Evolutionary conservation across 2,797 vertebrate genomes (phyloP).

Genomic region (Sandelia bainsii): DNA sequence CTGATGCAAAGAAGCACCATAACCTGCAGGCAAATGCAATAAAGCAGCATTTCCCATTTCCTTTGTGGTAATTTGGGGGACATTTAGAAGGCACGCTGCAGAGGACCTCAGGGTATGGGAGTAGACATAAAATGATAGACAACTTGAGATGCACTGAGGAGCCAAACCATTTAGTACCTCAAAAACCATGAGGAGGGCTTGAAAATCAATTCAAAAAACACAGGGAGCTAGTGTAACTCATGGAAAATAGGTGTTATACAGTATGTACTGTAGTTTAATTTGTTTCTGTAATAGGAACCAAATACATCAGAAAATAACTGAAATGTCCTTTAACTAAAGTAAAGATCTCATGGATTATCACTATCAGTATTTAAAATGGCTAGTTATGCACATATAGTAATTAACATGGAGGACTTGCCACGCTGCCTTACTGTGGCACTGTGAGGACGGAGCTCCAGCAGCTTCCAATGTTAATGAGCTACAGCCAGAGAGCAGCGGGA

Average conservation of each 20-base stretch:
- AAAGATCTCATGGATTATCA: slow-evolving; percentile 10
- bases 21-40: slow-evolving; percentile 42
- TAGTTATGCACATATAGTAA: slow-evolving; percentile 53
- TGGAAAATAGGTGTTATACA: slow-evolving; percentile 36
- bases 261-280: slow-evolving; percentile 19
- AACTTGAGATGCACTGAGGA: slow-evolving; percentile 48
- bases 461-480: slow-evolving; percentile 70
- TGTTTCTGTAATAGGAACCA: slow-evolving; percentile 6
- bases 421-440: slow-evolving; percentile 46
- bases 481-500: slow-evolving; percentile 51
- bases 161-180: slow-evolving; percentile 51
- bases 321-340: slow-evolving; percentile 13
- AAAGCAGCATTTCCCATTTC: slow-evolving; percentile 56
- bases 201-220: slow-evolving; percentile 53
- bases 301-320: slow-evolving; percentile 13
- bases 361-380: slow-evolving; percentile 45
- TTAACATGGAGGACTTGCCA: slow-evolving; percentile 55
- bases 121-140: slow-evolving; percentile 55
- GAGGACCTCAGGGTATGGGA: slow-evolving; percentile 47
- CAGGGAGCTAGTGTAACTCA: slow-evolving; percentile 34
- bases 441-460: slow-evolving; percentile 52
- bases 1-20: slow-evolving; percentile 9
- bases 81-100: slow-evolving; percentile 44
- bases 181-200: slow-evolving; percentile 31
- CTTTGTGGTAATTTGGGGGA: slow-evolving; percentile 53